Evolutionary conservation across 2,113 vertebrate species (phyloP).

Genomic region (Lagenorhynchus albirostris): DNA sequence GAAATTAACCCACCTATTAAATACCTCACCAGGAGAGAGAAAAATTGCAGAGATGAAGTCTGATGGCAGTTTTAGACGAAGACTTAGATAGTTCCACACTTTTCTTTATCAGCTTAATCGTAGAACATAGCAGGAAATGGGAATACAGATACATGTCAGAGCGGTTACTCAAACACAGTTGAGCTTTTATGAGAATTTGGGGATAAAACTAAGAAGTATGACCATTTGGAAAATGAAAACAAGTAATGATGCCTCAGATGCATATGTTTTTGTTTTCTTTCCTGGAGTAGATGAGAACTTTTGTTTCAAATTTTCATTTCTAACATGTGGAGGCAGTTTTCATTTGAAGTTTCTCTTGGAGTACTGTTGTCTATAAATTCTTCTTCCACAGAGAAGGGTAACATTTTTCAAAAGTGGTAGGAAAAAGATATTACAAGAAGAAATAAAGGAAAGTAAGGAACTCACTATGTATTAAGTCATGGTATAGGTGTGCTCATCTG

Average conservation of each 20-base stretch:
- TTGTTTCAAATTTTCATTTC: conserved; percentile 56
- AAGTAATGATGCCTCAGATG: background rate
- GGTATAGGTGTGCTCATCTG: background rate
- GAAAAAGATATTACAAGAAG: background rate
- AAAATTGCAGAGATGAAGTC: background rate
- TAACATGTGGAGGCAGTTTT: conserved; percentile 58
- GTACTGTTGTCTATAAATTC: conserved; percentile 22
- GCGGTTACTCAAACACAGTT: background rate
- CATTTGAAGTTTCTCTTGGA: conserved; percentile 33
- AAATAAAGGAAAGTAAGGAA: background rate
- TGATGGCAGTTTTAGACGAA: background rate
- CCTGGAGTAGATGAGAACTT: conserved; percentile 30
- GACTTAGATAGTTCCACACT: background rate
- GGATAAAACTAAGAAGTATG: background rate
- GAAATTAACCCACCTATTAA: background rate
- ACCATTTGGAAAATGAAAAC: conserved; percentile 39
- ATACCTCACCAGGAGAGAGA: background rate
- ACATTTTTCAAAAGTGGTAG: background rate
- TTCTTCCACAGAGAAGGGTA: background rate
- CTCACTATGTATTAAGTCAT: background rate
- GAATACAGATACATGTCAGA: background rate
- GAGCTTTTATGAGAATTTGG: background rate
- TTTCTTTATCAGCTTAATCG: background rate
- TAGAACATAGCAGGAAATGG: background rate
- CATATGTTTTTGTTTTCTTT: conserved; percentile 68